Evolutionary conservation across 2,888 invertebrate species (phyloP), one percentile per base, ranked within the genome.

Genomic region (Neria commutata): DNA sequence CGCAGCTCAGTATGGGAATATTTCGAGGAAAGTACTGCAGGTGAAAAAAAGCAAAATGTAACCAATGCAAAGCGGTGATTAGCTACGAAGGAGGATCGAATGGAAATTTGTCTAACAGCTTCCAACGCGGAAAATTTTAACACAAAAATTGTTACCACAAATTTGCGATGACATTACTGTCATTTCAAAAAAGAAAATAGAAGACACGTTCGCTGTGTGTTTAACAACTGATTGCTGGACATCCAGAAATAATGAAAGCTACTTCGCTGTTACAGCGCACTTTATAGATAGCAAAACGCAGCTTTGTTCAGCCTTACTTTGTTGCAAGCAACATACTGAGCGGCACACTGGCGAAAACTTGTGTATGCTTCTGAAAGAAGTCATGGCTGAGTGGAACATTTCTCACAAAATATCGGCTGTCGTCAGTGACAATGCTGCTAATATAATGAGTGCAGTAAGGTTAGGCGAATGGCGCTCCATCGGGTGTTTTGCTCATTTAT

Each of bases 371-470:
- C 11, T 56, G 17, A 50, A 26, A 33, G 45, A 45, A 19, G 21
- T 34, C 11, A 17, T 37, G 14, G 16, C 11, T 3, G 57, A 64
- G 57, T 64, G 60, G 51, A 53, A 61, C 5, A 63, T 62, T 40
- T 50, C 26, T 25, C 33, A 54, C 26, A 54, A 58, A 49, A 37
- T 61, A 23, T 45, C 29, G 17, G 57, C 57, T 33, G 40, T 45
- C 4, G 45, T 56, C 11, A 51, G 29, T 16, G 51, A 50, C 8
- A 62, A 59, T 54, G 56, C 58, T 23, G 45, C 56, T 14, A 62
- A 64, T 49, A 49, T 58, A 29, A 16, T 50, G 17, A 14, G 14
- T 4, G 56, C 56, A 45, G 50, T 58, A 24, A 49, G 42, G 3
- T 17, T 54, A 16, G 49, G 57, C 14, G 49, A 45, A 34, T 61